Conservation (phyloP, 2,797 vertebrate species). For the Amniataba percoides region DNA sequence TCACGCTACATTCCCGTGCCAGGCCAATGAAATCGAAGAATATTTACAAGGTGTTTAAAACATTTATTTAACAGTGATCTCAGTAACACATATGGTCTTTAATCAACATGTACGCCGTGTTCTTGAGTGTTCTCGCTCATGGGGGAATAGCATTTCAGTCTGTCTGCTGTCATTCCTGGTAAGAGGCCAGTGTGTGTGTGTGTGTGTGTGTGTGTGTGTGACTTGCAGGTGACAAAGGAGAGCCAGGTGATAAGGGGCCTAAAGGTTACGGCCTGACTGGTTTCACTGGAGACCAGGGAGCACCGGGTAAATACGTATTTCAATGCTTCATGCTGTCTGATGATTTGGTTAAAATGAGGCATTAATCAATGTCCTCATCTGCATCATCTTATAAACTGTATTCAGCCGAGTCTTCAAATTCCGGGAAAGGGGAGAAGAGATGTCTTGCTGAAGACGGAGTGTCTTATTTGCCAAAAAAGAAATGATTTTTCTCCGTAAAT, state of each 20-base stretch:
- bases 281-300: constrained; percentile 79
- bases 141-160: constrained; percentile 3
- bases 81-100: constrained; percentile 64
- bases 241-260: constrained; percentile 80
- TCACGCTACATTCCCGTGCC: constrained; percentile 38
- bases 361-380: constrained; percentile 25
- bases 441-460: constrained; percentile 19
- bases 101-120: constrained; percentile 47
- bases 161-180: constrained; percentile 30
- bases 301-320: constrained; percentile 72
- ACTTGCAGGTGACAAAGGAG: constrained; percentile 80
- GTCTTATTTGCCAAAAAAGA: constrained; percentile 39
- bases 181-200: constrained; percentile 14
- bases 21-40: constrained; percentile 59
- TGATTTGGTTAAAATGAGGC: constrained; percentile 27
- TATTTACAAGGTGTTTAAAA: constrained; percentile 72
- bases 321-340: constrained; percentile 5
- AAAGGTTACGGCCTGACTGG: constrained; percentile 79
- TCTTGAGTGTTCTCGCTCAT: constrained; percentile 21
- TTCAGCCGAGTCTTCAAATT: constrained; percentile 35
- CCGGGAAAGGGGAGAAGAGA: not conserved
- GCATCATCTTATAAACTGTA: constrained; percentile 20
- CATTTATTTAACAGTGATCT: constrained; percentile 65
- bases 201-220: constrained; percentile 53
- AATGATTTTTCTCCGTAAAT: constrained; percentile 43